A percentile compares a stretch with the other conserved stretches of the same genome.
Evolutionary conservation across 2,797 vertebrate genomes (phyloP).

Genomic region (Lacerta viridis): DNA sequence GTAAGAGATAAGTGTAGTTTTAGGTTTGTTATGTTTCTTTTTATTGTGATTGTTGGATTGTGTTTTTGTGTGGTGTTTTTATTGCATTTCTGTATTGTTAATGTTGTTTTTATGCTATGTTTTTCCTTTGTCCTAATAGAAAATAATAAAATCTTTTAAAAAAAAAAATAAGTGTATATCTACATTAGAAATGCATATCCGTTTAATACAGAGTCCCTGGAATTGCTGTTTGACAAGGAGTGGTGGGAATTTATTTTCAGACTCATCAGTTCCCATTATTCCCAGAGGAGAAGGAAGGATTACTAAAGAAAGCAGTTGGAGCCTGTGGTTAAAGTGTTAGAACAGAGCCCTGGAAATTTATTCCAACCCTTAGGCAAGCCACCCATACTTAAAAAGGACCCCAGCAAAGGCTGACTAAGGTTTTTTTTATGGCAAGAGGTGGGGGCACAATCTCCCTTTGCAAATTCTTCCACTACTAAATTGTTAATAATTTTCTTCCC

Average conservation of each 20-base stretch:
- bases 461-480: background rate
- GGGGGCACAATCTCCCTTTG: background rate
- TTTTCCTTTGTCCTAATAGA: no score
- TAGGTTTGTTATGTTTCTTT: no score
- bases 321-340: conserved; percentile 5
- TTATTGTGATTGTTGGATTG: no score
- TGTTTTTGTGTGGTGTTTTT: no score
- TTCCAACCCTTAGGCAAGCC: background rate
- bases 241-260: background rate
- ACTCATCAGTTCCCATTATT: background rate
- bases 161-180: background rate
- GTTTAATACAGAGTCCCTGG: background rate
- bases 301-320: background rate
- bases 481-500: background rate
- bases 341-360: background rate
- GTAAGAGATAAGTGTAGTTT: no score
- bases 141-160: no score
- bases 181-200: background rate
- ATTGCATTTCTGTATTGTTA: no score
- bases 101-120: no score
- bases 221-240: background rate
- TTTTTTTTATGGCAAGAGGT: background rate
- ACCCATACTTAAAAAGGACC: background rate
- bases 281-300: background rate
- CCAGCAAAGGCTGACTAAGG: no score